These are phyloP conservation scores for Montipora capitata DNA, from an alignment of 92 coral and sea anemone genomes.

Conservation along the genomic window DNA sequence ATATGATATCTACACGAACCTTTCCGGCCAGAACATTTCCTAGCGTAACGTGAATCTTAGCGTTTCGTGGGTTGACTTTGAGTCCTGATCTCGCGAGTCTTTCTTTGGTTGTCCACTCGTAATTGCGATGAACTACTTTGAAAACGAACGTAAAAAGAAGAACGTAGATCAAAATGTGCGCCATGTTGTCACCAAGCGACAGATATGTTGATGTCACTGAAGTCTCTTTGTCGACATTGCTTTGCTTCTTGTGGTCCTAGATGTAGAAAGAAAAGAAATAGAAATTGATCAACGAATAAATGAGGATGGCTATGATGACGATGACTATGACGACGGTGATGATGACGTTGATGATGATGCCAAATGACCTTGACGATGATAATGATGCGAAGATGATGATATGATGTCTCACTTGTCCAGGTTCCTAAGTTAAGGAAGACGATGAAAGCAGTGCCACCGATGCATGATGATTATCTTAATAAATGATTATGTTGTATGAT, in stretches of 20 bases:
- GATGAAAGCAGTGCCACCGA: too few relatives aligned
- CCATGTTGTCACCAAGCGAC: constrained; percentile 30
- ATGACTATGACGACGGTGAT: too few relatives aligned
- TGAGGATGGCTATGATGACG: neutral
- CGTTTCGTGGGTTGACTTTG: constrained; percentile 81
- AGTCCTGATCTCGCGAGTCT: constrained; percentile 84
- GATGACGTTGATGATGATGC: too few relatives aligned
- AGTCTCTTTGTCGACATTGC: neutral
- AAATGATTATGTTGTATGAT: too few relatives aligned
- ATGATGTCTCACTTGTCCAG: too few relatives aligned
- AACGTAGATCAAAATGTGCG: constrained; percentile 56
- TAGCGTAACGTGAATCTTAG: constrained; percentile 86
- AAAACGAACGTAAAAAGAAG: constrained; percentile 52
- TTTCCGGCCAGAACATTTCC: constrained; percentile 83
- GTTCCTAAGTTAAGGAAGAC: too few relatives aligned
- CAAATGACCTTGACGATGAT: too few relatives aligned
- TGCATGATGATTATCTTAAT: too few relatives aligned
- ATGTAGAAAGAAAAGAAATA: neutral
- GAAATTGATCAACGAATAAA: neutral
- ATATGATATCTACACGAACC: constrained; percentile 48
- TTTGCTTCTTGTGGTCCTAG: neutral
- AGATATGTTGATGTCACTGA: neutral
- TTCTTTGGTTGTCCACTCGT: constrained; percentile 81
- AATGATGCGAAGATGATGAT: too few relatives aligned
- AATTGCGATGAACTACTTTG: constrained; percentile 82